Base-by-base conservation (phyloP, 2,797 vertebrate genomes). In the Brachyrhaphis roseni region DNA sequence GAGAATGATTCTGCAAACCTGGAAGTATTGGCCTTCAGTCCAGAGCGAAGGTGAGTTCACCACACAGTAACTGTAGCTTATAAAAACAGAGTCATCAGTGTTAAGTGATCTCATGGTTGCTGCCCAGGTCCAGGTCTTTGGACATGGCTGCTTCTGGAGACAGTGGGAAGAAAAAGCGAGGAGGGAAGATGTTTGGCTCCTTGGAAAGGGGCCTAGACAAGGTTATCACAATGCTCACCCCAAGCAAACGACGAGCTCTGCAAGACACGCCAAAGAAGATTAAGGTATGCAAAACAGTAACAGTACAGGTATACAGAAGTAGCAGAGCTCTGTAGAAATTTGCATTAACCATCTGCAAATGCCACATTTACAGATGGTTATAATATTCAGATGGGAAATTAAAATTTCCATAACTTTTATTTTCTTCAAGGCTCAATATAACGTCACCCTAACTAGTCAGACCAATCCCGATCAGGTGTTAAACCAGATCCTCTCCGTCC, bases 151-250 rank as follows among this genome's bases (percentile, higher is more conserved):
- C 92, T 18, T 91, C 88, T 2, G 90, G 74, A 78, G 97, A 96
- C 86, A 97, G 96, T 11, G 96, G 94, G 64, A 97, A 97, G 82
- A 99, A 97, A 91, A 97, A 95, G 80, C 97, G 96, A 92, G 96
- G 95, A 75, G 92, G 95, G 43, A 98, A 96, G 90, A 91, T 99
- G 86, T 97, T 99, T 51, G 97, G 97, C 28, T 98, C 96, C 78
- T 90, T 99, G 82, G 98, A 99, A 93, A 96, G 96, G 87, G 97
- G 98, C n/a, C 89, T 99, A 81, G 98, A 99, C 93, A 99, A 98
- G 91, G 93, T 99, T 76, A 97, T 99, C 90, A 98, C 97, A 15
- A 97, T 97, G 97, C 96, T 99, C 43, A 98, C 97, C 0, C 97
- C 98, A 64, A 97, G 90, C 89, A 99, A 98, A 94, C 97, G 85